A percentile compares a stretch with the other conserved stretches of the same genome.
Evolutionary conservation across 1,140 invertebrate genomes (phyloP).

Genomic region (Cotesia chilonis): DNA sequence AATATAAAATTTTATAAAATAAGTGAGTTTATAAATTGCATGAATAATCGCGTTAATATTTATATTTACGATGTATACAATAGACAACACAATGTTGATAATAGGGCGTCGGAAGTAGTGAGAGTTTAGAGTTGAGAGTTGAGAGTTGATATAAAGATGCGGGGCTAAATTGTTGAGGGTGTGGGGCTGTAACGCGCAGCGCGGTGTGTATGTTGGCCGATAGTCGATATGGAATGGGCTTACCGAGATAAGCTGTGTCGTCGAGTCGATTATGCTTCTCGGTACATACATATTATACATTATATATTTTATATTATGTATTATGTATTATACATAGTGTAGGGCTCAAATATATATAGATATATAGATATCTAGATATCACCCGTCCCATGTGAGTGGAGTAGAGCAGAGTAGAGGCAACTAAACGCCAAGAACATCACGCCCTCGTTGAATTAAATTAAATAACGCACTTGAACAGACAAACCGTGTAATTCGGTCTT

Average conservation of each 20-base stretch:
- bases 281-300: slow-evolving; percentile 15
- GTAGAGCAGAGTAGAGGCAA: too few species aligned
- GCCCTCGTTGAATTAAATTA: slow-evolving; percentile 18
- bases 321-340: not conserved
- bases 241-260: slow-evolving; percentile 62
- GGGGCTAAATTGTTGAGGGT: slow-evolving; percentile 27
- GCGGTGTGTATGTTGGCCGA: slow-evolving; percentile 37
- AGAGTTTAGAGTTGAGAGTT: too few species aligned
- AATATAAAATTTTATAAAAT: too few species aligned
- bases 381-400: too few species aligned
- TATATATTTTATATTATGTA: slow-evolving; percentile 1
- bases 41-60: not conserved
- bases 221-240: slow-evolving; percentile 43
- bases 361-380: too few species aligned
- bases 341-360: too few species aligned
- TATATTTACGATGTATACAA: slow-evolving; percentile 21
- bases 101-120: too few species aligned
- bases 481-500: slow-evolving; percentile 6
- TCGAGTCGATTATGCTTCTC: slow-evolving; percentile 54
- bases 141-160: slow-evolving; percentile 18
- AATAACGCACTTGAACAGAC: slow-evolving; percentile 14
- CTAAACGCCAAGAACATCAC: slow-evolving; percentile 1
- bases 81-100: too few species aligned
- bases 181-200: not conserved
- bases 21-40: slow-evolving; percentile 21